Evolutionary conservation across 2,888 invertebrate genomes (phyloP).

Genomic region (Nomada flava): DNA sequence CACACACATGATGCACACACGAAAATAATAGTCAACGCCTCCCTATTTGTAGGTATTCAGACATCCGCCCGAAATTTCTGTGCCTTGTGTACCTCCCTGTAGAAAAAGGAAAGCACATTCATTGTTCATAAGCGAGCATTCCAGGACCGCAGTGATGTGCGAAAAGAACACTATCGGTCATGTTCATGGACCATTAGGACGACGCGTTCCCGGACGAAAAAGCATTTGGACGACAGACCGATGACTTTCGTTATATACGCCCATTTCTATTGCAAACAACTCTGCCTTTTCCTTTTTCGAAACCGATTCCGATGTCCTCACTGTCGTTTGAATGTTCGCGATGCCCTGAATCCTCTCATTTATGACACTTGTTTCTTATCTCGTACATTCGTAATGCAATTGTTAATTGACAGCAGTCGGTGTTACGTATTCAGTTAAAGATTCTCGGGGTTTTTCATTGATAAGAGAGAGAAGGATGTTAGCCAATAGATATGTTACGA

Average conservation of each 20-base stretch:
- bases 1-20: constrained; percentile 2
- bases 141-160: constrained; percentile 54
- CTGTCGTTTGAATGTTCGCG: constrained; percentile 32
- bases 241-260: not conserved
- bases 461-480: not conserved
- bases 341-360: constrained; percentile 27
- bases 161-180: constrained; percentile 11
- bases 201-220: constrained; percentile 45
- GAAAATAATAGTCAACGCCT: not conserved
- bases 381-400: too few relatives aligned
- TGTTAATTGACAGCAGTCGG: not conserved
- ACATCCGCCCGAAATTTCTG: constrained; percentile 1
- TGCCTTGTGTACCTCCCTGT: constrained; percentile 8
- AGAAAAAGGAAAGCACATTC: constrained; percentile 18
- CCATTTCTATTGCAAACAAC: too few relatives aligned
- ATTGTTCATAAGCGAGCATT: constrained; percentile 55
- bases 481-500: not conserved
- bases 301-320: constrained; percentile 35
- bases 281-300: too few relatives aligned
- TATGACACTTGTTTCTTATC: not conserved
- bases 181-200: constrained; percentile 18
- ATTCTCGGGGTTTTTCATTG: not conserved
- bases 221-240: constrained; percentile 56
- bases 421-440: too few relatives aligned
- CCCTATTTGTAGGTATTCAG: not conserved